Evolutionary conservation across 2,888 invertebrate genomes (phyloP), one percentile per base, ranked within the genome.

Genomic region (Shargacucullia verbasci): DNA sequence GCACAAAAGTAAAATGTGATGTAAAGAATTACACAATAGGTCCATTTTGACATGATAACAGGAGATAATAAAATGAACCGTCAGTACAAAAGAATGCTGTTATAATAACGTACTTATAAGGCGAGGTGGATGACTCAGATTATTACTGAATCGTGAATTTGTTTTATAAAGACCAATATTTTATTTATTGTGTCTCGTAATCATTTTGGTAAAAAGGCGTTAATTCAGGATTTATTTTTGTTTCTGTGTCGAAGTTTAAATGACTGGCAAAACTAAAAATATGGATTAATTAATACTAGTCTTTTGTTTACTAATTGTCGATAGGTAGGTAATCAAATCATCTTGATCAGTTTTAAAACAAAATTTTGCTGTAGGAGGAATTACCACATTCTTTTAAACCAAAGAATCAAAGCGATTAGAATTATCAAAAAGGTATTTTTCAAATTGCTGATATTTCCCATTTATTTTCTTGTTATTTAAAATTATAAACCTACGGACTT

Each of bases 31-130:
- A 9, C 12, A 0, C 5, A 25, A n/a, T 43, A 45, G 14, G 0
- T 20, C 37, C 35, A 61, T 56, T 71, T 66, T 44, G 45, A 62
- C 61, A 46, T 43, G 37, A 41, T 44, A 53, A 66, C 55, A 61
- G 77, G 45, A 39, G 33, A 33, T 25, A 61, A 59, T 55, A 67
- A 73, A 70, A 58, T 70, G 65, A 66, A 70, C 50, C 44, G 79
- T 80, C 78, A 76, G 63, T 62, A 56, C 60, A 54, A 62, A 77
- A 70, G 71, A 79, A 79, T 80, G 80, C 57, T 49, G 76, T 39
- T 60, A 46, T 65, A 71, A 60, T 68, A 79, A 70, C 54, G 48
- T 10, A 15, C 62, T 10, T 57, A 61, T 65, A 71, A 68, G 61
- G 65, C 48, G 43, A 50, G 56, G 55, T 62, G 45, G 58, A 59